Conservation (phyloP, 2,888 invertebrate species). For the Diachrysia chrysitis region DNA sequence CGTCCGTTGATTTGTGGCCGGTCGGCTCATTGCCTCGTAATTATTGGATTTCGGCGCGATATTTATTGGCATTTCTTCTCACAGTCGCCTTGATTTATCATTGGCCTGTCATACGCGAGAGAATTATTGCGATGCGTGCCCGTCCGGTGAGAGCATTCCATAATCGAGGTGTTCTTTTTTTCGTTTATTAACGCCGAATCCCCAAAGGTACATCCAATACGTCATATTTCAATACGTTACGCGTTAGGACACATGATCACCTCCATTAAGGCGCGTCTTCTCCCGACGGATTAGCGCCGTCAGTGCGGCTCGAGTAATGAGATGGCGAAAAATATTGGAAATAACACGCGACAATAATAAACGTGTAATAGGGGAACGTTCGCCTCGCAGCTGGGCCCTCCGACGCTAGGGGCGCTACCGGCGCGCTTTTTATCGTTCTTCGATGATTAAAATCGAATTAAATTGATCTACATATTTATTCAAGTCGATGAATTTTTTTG, state of each 20-base stretch:
- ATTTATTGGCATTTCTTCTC: slow-evolving; percentile 87
- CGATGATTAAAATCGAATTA: slow-evolving; percentile 62
- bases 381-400: slow-evolving; percentile 73
- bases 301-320: slow-evolving; percentile 82
- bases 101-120: slow-evolving; percentile 77
- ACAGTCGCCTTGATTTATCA: slow-evolving; percentile 85
- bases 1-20: slow-evolving; percentile 85
- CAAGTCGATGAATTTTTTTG: slow-evolving; percentile 39
- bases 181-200: slow-evolving; percentile 81
- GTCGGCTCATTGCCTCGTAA: slow-evolving; percentile 86
- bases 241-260: slow-evolving; percentile 87
- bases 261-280: slow-evolving; percentile 83
- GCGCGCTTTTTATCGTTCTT: slow-evolving; percentile 56
- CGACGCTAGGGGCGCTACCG: slow-evolving; percentile 75
- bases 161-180: slow-evolving; percentile 73
- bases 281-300: slow-evolving; percentile 87
- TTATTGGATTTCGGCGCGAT: slow-evolving; percentile 88
- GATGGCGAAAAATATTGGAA: slow-evolving; percentile 86
- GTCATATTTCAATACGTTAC: slow-evolving; percentile 87
- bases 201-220: slow-evolving; percentile 82
- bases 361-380: slow-evolving; percentile 73
- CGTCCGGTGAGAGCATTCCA: slow-evolving; percentile 68
- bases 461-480: slow-evolving; percentile 38
- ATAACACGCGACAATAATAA: slow-evolving; percentile 84
- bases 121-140: slow-evolving; percentile 79